A percentile compares a stretch with the other conserved stretches of the same genome.
phyloP scores from a whole-genome alignment of 1,140 invertebrate genomes.

The Heterodera carotae region DNA sequence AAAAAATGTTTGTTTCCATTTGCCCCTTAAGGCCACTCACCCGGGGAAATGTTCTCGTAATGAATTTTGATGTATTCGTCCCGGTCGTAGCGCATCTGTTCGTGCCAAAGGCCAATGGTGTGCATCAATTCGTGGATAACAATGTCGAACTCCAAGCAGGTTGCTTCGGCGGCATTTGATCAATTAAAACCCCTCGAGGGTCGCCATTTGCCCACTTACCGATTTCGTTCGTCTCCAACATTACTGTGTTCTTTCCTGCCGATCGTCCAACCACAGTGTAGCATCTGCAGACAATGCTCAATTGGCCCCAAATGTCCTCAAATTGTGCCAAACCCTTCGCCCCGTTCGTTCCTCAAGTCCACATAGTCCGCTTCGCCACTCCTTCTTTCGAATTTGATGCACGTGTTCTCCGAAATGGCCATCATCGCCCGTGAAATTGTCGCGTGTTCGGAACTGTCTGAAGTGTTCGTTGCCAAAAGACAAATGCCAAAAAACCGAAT shows the following conservation, averaged over 20 bases:
- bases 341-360: constrained; percentile 35
- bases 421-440: constrained; percentile 36
- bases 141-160: constrained; percentile 57
- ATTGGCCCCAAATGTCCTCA: not conserved
- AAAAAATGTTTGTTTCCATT: no score
- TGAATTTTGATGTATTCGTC: constrained; percentile 46
- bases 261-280: constrained; percentile 46
- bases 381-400: constrained; percentile 32
- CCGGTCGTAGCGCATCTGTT: constrained; percentile 55
- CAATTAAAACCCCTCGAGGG: not conserved
- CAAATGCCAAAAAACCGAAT: constrained; percentile 19
- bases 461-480: constrained; percentile 1
- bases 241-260: constrained; percentile 35
- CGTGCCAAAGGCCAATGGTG: constrained; percentile 58
- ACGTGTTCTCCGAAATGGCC: constrained; percentile 36
- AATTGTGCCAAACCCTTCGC: constrained; percentile 29
- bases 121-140: constrained; percentile 55
- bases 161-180: constrained; percentile 18
- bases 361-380: constrained; percentile 41
- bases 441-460: constrained; percentile 33
- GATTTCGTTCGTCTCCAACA: constrained; percentile 44
- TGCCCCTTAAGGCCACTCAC: not conserved
- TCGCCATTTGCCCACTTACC: constrained; percentile 26
- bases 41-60: constrained; percentile 46
- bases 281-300: constrained; percentile 19